These are phyloP conservation scores for Chascanopsetta lugubris DNA, from an alignment of 2,113 vertebrate genomes.

Conservation along the genomic window DNA sequence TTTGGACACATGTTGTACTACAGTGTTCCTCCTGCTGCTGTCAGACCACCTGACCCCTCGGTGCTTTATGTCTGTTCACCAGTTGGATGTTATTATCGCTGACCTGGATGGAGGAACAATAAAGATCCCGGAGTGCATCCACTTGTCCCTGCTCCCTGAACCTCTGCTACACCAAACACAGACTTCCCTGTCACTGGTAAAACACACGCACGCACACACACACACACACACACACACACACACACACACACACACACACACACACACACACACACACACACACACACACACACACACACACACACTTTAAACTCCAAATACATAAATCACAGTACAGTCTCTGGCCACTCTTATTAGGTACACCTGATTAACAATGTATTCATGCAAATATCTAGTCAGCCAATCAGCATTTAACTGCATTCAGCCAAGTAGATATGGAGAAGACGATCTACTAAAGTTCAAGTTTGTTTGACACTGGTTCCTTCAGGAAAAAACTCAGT, in stretches of 20 bases:
- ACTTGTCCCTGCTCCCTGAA: constrained; percentile 94
- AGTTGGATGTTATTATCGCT: constrained; percentile 98
- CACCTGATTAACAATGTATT: too few species aligned
- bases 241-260: too few species aligned
- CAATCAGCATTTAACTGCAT: too few species aligned
- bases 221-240: constrained; percentile 5
- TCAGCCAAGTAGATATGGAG: too few species aligned
- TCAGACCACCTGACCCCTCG: constrained; percentile 52
- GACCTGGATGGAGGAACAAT: constrained; percentile 98
- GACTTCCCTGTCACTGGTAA: constrained; percentile 89
- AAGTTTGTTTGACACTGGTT: too few species aligned
- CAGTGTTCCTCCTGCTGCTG: constrained; percentile 20
- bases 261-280: constrained; percentile 11
- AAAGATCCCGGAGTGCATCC: constrained; percentile 97
- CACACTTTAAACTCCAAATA: not conserved
- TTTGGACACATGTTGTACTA: constrained; percentile 9
- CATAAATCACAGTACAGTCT: too few species aligned
- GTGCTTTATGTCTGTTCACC: constrained; percentile 48
- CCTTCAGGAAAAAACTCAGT: too few species aligned
- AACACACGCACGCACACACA: constrained; percentile 24
- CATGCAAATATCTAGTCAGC: too few species aligned
- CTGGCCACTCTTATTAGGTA: too few species aligned
- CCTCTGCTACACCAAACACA: constrained; percentile 92
- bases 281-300: not conserved
- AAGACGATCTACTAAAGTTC: too few species aligned